A percentile compares a stretch with the other conserved stretches of the same genome.
These are phyloP conservation scores for Urophycis tenuis DNA, from an alignment of 2,797 vertebrate genomes.

Conservation along the genomic window DNA sequence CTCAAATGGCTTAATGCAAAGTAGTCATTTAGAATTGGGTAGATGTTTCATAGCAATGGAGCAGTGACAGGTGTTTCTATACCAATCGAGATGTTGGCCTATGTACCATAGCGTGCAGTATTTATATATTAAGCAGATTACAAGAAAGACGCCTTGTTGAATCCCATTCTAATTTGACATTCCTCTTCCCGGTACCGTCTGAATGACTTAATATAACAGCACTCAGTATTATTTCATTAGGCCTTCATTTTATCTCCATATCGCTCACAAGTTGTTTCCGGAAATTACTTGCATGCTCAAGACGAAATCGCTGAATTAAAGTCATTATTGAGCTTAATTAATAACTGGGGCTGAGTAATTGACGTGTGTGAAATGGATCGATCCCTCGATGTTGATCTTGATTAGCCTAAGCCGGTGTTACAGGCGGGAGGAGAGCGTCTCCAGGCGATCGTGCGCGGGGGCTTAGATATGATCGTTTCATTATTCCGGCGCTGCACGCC, in stretches of 20 bases:
- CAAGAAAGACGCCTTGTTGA: not conserved
- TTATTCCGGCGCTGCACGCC: not conserved
- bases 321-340: conserved; percentile 2
- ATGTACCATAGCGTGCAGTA: too few relatives aligned
- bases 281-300: not conserved
- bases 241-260: not conserved
- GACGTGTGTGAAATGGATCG: not conserved
- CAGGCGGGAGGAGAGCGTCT: not conserved
- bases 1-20: not conserved
- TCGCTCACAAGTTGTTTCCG: not conserved
- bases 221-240: not conserved
- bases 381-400: not conserved
- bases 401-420: not conserved
- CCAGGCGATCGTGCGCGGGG: not conserved
- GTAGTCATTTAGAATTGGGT: not conserved
- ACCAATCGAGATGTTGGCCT: not conserved
- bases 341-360: not conserved
- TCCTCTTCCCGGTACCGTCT: not conserved
- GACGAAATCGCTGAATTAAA: not conserved
- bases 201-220: not conserved
- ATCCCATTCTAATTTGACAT: not conserved
- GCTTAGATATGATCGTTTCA: not conserved
- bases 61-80: not conserved
- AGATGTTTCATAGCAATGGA: not conserved
- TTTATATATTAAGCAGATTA: not conserved